Percentiles rank a stretch among this genome's conserved stretches.
These are phyloP conservation scores for Pterocles gutturalis DNA, from an alignment of 2,113 vertebrate species.

Conservation along the genomic window DNA sequence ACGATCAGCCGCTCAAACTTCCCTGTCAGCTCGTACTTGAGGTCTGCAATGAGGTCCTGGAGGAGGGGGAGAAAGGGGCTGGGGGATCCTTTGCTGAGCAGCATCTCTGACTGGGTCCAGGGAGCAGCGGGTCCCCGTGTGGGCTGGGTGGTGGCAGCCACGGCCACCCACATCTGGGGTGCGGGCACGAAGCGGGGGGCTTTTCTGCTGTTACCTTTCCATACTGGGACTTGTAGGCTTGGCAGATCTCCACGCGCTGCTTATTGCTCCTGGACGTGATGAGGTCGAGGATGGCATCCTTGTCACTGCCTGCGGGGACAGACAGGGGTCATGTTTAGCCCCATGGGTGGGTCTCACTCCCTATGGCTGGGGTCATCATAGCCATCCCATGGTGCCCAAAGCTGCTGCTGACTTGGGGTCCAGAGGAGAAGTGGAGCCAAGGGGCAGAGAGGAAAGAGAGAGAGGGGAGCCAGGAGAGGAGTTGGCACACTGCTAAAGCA, in stretches of 20 bases:
- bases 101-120: neutral
- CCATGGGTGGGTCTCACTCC: neutral
- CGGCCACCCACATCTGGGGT: accelerated
- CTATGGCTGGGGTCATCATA: neutral
- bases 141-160: neutral
- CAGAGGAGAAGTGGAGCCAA: neutral
- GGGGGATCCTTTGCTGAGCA: neutral
- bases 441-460: neutral
- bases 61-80: neutral
- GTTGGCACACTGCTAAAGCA: neutral
- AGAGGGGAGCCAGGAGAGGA: neutral
- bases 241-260: slow-evolving; percentile 88
- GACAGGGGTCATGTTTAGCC: neutral
- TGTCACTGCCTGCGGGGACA: slow-evolving; percentile 89
- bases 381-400: neutral
- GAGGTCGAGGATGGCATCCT: slow-evolving; percentile 93
- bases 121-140: accelerated
- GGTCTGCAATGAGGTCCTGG: slow-evolving; percentile 93
- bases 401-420: neutral
- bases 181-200: accelerated
- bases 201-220: slow-evolving; percentile 84
- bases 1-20: slow-evolving; percentile 97
- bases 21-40: slow-evolving; percentile 96
- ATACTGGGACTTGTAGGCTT: slow-evolving; percentile 91
- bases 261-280: slow-evolving; percentile 90